Evolutionary conservation across 2,113 vertebrate genomes (phyloP).

Genomic region (Ellobius talpinus): DNA sequence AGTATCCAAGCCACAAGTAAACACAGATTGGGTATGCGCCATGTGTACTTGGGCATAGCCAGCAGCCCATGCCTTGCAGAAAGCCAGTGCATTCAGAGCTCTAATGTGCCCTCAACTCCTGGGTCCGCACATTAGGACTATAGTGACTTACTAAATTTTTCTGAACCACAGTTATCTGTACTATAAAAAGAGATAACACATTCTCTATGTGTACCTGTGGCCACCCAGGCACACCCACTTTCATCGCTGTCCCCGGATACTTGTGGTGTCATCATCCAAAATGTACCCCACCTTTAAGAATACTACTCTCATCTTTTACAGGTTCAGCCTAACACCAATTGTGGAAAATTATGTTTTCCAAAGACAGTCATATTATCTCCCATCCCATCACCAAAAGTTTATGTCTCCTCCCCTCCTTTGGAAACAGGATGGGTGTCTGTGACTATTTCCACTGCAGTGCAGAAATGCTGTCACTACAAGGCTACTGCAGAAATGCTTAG

Average conservation of each 20-base stretch:
- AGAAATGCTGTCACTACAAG: conserved; percentile 6
- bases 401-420: not conserved
- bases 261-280: not conserved
- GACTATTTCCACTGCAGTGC: not conserved
- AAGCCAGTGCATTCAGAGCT: not conserved
- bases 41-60: not conserved
- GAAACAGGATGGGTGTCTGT: not conserved
- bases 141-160: conserved; percentile 24
- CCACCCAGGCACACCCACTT: not conserved
- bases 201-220: not conserved
- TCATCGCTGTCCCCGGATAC: not conserved
- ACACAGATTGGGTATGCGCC: not conserved
- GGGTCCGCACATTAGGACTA: not conserved
- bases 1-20: not conserved
- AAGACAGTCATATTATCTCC: not conserved
- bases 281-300: conserved; percentile 19
- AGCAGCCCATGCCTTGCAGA: not conserved
- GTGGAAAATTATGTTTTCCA: not conserved
- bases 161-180: conserved; percentile 22
- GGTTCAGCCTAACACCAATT: not conserved
- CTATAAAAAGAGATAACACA: not conserved
- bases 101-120: not conserved
- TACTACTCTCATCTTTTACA: not conserved
- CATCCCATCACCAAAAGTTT: not conserved
- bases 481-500: not conserved